Evolutionary conservation across 1,140 invertebrate genomes (phyloP).

Genomic region (Cydia amplana): DNA sequence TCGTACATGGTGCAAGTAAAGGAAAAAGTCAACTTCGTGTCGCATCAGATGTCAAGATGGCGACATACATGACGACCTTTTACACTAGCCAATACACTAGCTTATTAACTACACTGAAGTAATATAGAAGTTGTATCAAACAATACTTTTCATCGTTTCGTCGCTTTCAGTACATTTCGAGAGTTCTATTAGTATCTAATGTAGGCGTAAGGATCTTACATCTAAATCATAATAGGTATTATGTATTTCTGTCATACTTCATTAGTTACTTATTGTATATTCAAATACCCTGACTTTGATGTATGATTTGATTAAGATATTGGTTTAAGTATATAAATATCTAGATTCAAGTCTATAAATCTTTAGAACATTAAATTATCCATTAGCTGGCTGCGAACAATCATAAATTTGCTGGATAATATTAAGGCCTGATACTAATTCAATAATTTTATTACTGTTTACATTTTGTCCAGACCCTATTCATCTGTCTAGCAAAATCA

Average conservation of each 20-base stretch:
- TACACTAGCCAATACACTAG: too few relatives aligned
- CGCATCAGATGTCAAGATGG: too few relatives aligned
- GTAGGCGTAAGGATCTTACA: background rate
- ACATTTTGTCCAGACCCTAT: too few relatives aligned
- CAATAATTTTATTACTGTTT: background rate
- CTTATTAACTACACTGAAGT: too few relatives aligned
- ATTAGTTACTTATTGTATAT: conserved; percentile 11
- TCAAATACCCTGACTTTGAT: background rate
- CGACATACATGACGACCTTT: too few relatives aligned
- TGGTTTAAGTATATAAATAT: background rate
- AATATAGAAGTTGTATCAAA: too few relatives aligned
- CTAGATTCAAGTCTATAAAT: background rate
- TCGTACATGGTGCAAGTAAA: too few relatives aligned
- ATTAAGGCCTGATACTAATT: background rate
- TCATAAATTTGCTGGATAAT: background rate
- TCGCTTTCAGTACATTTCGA: too few relatives aligned
- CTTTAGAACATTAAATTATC: background rate
- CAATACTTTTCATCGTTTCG: too few relatives aligned
- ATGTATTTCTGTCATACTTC: background rate
- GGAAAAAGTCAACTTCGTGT: too few relatives aligned
- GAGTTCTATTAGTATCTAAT: too few relatives aligned
- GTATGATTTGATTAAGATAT: conserved; percentile 1
- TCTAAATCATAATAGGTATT: too few relatives aligned
- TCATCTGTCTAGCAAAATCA: background rate
- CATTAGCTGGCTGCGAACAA: background rate